Evolutionary conservation across 2,113 vertebrate genomes (phyloP), one percentile per base, ranked within the genome.

Genomic region (Myrmecobius fasciatus): DNA sequence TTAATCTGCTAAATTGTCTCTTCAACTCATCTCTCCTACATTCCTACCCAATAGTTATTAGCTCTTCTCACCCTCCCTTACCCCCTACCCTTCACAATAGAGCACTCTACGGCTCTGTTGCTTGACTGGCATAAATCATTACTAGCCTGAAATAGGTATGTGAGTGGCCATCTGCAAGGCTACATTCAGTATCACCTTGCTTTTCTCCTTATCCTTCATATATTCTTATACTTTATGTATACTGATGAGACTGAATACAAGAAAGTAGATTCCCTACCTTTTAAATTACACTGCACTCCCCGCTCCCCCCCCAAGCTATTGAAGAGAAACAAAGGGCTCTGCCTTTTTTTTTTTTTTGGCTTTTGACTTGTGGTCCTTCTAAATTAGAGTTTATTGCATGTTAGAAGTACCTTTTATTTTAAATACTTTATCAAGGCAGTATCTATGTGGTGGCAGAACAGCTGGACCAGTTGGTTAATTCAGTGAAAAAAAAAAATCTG

Each of bases 361-460:
- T 96, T 97, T 52, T 53, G 95, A 28, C 11, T 17, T 36, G 36
- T 67, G 31, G 36, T 83, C 43, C 92, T 43, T 20, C 20, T 25
- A 95, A 91, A 90, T 31, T 20, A n/a, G 91, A 89, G 83, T 92
- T 26, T 0, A 94, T 75, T 94, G 4, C n/a, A 46, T 94, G 43
- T 93, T 95, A 92, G 24, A 97, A 96, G 97, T 26, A 1, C 14
- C 54, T 92, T 95, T 89, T 93, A 75, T 94, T 96, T 95, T 96
- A 8, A n/a, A 46, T 95, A 94, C 93, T 95, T 95, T 31, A 97
- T 93, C n/a, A 43, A 83, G n/a, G 36, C 17, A 2, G 3, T 83
- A 20, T 43, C 67, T 83, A 43, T 43, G 43, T 24, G n/a, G 2
- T 83, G 92, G 52, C 95, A 31, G 0, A 56, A 43, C 25, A 91